Evolutionary conservation across 2,113 vertebrate species (phyloP).

Genomic region (Rhinichthys klamathensis): DNA sequence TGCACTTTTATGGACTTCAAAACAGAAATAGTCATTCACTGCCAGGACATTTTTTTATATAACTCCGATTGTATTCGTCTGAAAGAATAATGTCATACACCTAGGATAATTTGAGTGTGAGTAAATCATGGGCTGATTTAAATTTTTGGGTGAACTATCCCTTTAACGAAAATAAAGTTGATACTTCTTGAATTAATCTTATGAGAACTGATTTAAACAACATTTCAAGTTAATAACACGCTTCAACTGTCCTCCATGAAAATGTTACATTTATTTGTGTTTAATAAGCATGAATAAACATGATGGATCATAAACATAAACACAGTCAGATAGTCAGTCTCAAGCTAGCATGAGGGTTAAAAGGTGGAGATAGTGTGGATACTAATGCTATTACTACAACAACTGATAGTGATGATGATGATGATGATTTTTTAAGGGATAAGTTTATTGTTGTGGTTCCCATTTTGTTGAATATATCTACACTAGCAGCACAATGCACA

Average conservation of each 20-base stretch:
- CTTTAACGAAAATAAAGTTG: neutral
- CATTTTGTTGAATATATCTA: neutral
- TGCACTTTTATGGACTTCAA: too few species aligned
- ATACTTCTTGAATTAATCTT: neutral
- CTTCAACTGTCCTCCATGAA: slow-evolving; percentile 1
- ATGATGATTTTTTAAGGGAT: neutral
- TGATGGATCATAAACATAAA: neutral
- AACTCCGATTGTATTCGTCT: too few species aligned
- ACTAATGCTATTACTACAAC: neutral
- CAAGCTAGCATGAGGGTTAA: neutral
- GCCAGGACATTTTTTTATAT: too few species aligned
- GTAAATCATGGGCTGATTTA: too few species aligned
- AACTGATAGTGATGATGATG: neutral
- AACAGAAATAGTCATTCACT: too few species aligned
- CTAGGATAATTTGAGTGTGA: too few species aligned
- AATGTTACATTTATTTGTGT: neutral
- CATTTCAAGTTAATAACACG: slow-evolving; percentile 16
- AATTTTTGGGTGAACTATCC: too few species aligned
- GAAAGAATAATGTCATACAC: too few species aligned
- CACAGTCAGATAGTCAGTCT: neutral
- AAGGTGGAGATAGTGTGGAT: neutral
- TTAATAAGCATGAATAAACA: slow-evolving; percentile 2
- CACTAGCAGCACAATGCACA: neutral
- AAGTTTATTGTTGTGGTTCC: neutral
- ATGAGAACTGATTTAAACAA: neutral